Percentiles rank a stretch among this genome's conserved stretches.
Evolutionary conservation across 1,140 invertebrate species (phyloP).

Genomic region (Philaenus spumarius): DNA sequence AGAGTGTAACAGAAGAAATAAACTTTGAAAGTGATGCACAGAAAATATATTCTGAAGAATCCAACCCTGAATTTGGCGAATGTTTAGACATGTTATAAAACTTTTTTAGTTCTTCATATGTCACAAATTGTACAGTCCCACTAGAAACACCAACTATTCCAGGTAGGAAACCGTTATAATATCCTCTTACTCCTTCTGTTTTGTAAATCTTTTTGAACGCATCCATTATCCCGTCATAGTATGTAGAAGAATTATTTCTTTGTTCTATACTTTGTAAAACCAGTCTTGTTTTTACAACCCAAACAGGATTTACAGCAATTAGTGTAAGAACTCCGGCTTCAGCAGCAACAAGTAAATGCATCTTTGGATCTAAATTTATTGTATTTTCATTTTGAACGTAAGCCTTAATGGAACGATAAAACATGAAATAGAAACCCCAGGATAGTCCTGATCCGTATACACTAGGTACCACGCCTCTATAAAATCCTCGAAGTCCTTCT

Average conservation of each 20-base stretch:
- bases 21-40: slow-evolving; percentile 95
- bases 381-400: slow-evolving; percentile 77
- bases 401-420: slow-evolving; percentile 89
- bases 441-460: slow-evolving; percentile 89
- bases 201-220: slow-evolving; percentile 83
- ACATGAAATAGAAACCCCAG: slow-evolving; percentile 97
- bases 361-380: slow-evolving; percentile 65
- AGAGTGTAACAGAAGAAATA: slow-evolving; percentile 85
- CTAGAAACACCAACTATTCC: slow-evolving; percentile 97
- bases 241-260: slow-evolving; percentile 32
- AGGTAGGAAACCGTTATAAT: slow-evolving; percentile 95
- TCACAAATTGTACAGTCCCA: slow-evolving; percentile 97
- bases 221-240: slow-evolving; percentile 84
- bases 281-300: slow-evolving; percentile 90
- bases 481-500: slow-evolving; percentile 87
- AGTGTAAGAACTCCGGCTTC: slow-evolving; percentile 88
- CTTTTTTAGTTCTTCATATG: slow-evolving; percentile 97
- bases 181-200: slow-evolving; percentile 80
- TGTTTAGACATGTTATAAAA: slow-evolving; percentile 74
- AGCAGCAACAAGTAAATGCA: slow-evolving; percentile 85
- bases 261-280: slow-evolving; percentile 70
- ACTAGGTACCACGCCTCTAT: slow-evolving; percentile 89
- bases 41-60: slow-evolving; percentile 75
- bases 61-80: slow-evolving; percentile 70
- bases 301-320: slow-evolving; percentile 90